phyloP scores from a whole-genome alignment of 2,113 vertebrate species.

The Sander lucioperca region DNA sequence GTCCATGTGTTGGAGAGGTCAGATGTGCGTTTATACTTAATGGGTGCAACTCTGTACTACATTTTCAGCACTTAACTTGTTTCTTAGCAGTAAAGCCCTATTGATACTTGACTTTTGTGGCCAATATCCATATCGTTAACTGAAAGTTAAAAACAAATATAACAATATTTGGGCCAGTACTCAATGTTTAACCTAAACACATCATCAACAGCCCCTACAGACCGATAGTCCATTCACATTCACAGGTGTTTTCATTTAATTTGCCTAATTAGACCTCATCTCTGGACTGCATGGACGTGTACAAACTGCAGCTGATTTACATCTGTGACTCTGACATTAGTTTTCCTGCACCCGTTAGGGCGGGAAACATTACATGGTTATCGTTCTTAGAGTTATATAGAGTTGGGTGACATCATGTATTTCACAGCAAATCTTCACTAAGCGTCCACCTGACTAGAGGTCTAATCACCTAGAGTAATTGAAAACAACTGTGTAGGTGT shows the following conservation, averaged over 20 bases:
- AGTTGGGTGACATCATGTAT: not conserved
- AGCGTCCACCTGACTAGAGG: not conserved
- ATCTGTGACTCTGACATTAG: not conserved
- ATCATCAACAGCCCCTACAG: not conserved
- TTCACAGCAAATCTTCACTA: not conserved
- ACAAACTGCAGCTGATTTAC: not conserved
- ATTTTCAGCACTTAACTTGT: slow-evolving; percentile 10
- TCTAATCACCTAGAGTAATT: not conserved
- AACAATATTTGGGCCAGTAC: not conserved
- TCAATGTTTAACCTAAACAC: not conserved
- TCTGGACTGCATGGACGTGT: not conserved
- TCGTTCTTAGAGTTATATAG: not conserved
- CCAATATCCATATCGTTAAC: not conserved
- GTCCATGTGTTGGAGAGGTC: slow-evolving; percentile 12
- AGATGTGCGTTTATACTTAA: slow-evolving; percentile 8
- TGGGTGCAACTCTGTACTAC: not conserved
- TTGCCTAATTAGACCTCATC: not conserved
- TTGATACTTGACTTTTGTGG: not conserved
- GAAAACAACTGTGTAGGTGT: not conserved
- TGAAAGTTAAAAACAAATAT: not conserved
- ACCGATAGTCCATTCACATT: not conserved
- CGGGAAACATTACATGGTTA: not conserved
- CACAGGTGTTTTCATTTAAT: not conserved
- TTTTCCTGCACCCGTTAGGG: not conserved
- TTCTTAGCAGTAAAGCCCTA: not conserved